Evolutionary conservation across 1,140 invertebrate species (phyloP), one percentile per base, ranked within the genome.

Genomic region (Neuroterus valhalla): DNA sequence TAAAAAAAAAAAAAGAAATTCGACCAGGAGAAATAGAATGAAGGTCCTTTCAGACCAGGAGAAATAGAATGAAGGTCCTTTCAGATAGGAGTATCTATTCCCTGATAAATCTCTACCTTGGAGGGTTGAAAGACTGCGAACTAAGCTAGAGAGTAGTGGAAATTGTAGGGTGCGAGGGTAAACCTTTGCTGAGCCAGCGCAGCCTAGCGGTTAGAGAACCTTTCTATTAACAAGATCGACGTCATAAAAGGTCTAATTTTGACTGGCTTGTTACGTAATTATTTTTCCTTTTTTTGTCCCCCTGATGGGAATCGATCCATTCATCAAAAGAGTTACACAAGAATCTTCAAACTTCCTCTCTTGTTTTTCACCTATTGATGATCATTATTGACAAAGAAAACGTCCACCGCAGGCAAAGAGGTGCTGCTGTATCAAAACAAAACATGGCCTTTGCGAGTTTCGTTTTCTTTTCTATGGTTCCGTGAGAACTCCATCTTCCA

Each of bases 41-140:
- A 17, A 69, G 72, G 55, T 43, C 21, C 66, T 75, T 66, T 76
- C 76, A 68, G n/a, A n/a, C n/a, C n/a, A n/a, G n/a, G n/a, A n/a
- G n/a, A n/a, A n/a, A n/a, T n/a, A 66, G 44, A 66, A 26, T 15
- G 17, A 17, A 69, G 72, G 55, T 43, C 21, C 66, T 75, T 66
- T 76, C 76, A 68, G 69, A 67, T 76, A 68, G 38, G 68, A 66
- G 74, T 75, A 75, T 78, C 71, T 75, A 78, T 75, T 71, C 68
- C 67, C 45, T 8, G 66, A 78, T 72, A 75, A 78, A 78, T 75
- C 72, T 74, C 55, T 66, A 45, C 66, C 70, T 75, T 55, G 12
- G 21, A 31, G 52, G 52, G 52, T 31, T 62, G 55, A 62, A 62
- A 62, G 26, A 26, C 31, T 62, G 6, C 21, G 14, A 62, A n/a